Base-by-base conservation (phyloP, 2,888 invertebrate species). In the Alloplasta piceator region DNA sequence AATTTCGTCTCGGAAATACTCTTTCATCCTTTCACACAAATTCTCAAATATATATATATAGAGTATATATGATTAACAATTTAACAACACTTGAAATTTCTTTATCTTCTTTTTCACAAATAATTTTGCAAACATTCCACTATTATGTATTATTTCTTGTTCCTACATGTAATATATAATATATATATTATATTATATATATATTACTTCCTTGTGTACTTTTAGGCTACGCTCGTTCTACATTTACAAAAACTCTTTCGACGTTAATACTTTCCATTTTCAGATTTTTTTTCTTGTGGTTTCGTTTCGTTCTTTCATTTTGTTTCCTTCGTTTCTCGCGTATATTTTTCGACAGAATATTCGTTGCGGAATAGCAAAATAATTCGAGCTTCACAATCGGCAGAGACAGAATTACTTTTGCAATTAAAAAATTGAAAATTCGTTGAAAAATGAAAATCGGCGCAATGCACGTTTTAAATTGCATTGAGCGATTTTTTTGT, bases 181-280 rank as follows among this genome's bases (percentile, higher is more conserved):
- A 63, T 50, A 61, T 58, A 36, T 50, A 43, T 26, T 43, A 76
- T 73, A 73, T 50, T 66, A 76, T 79, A 76, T 76, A 84, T 85
- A 78, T 84, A 74, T 75, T 75, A 84, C 48, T 83, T 82, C 76
- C 84, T 86, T 82, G 76, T 77, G 84, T 85, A 84, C 79, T 80
- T 79, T 85, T 84, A 85, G 78, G 82, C 85, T 86, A 85, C 82
- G 77, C 85, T 85, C 80, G 61, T 74, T 79, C 84, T 86, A 85
- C 77, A 77, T 83, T 84, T 82, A 87, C 85, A 26, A 26, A 87
- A 83, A 81, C 75, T 73, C 55, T 75, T 83, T 85, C 86, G 82
- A 86, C 84, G 82, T 75, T 87, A 87, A 87, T 87, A 87, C 86
- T 87, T 87, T 86, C 82, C 85, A 85, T 85, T 86, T 83, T 85